phyloP scores from a whole-genome alignment of 2,888 invertebrate genomes.

The Limenitis camilla region DNA sequence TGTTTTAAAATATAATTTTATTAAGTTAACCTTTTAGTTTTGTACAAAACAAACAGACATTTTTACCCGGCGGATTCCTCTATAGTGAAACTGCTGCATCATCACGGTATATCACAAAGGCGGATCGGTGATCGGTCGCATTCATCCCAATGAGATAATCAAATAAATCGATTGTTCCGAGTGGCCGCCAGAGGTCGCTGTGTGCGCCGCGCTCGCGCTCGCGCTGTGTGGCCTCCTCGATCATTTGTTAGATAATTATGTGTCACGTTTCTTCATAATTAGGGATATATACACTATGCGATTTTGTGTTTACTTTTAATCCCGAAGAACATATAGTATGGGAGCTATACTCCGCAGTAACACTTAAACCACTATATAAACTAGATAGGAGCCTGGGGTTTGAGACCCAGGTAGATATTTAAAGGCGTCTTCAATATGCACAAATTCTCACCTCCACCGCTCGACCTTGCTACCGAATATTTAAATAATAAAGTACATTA shows the following conservation, averaged over 20 bases:
- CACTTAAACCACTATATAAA: no score
- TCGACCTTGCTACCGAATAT: no score
- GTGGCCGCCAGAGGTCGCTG: constrained; percentile 14
- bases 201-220: constrained; percentile 3
- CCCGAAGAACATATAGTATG: no score
- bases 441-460: no score
- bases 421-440: no score
- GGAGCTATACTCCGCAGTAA: no score
- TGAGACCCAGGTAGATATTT: no score
- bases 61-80: neutral
- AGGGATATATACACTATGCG: neutral
- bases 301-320: no score
- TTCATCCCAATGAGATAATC: constrained; percentile 61
- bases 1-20: neutral
- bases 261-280: constrained; percentile 36
- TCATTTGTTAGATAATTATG: constrained; percentile 42
- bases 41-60: neutral
- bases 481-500: no score
- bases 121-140: constrained; percentile 53
- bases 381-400: no score
- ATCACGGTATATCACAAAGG: constrained; percentile 50
- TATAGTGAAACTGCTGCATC: constrained; percentile 35
- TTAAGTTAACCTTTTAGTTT: neutral
- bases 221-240: constrained; percentile 48
- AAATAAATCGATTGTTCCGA: constrained; percentile 58